These are phyloP conservation scores for Hirtodrosophila trivittata DNA, from an alignment of 2,888 invertebrate species.

Conservation along the genomic window DNA sequence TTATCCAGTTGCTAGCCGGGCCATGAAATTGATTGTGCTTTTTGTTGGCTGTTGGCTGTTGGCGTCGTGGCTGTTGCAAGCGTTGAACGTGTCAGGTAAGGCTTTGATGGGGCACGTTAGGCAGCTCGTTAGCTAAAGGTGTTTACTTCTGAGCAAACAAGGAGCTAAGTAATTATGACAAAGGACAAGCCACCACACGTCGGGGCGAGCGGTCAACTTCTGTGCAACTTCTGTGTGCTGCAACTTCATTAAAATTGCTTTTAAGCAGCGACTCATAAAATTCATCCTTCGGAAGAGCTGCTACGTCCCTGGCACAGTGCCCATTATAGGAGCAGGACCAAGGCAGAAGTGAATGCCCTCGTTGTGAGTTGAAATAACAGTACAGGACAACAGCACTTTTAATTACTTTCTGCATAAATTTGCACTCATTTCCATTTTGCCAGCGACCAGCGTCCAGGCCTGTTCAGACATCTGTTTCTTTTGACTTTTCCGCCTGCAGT, in stretches of 20 bases:
- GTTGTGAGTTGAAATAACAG: constrained; percentile 35
- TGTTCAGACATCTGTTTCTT: background rate
- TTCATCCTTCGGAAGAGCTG: constrained; percentile 43
- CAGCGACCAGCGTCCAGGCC: background rate
- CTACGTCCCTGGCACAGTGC: constrained; percentile 30
- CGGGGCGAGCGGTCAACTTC: constrained; percentile 11
- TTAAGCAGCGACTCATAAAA: constrained; percentile 62
- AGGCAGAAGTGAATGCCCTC: constrained; percentile 6
- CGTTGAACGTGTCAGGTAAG: constrained; percentile 1
- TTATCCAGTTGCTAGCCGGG: constrained; percentile 6
- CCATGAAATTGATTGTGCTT: constrained; percentile 58
- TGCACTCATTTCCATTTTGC: constrained; percentile 61
- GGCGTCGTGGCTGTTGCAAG: constrained; percentile 4
- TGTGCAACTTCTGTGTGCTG: constrained; percentile 64
- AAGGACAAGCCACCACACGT: background rate
- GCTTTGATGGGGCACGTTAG: constrained; percentile 8
- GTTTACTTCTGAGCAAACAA: constrained; percentile 31
- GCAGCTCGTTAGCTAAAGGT: constrained; percentile 55
- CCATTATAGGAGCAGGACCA: constrained; percentile 13
- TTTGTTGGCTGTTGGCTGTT: constrained; percentile 23
- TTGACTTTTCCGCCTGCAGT: constrained; percentile 23
- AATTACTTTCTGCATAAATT: constrained; percentile 76
- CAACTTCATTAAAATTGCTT: constrained; percentile 70
- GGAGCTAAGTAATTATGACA: background rate
- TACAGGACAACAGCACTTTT: constrained; percentile 63